phyloP scores from a whole-genome alignment of 1,140 invertebrate genomes.

The Sipha flava region DNA sequence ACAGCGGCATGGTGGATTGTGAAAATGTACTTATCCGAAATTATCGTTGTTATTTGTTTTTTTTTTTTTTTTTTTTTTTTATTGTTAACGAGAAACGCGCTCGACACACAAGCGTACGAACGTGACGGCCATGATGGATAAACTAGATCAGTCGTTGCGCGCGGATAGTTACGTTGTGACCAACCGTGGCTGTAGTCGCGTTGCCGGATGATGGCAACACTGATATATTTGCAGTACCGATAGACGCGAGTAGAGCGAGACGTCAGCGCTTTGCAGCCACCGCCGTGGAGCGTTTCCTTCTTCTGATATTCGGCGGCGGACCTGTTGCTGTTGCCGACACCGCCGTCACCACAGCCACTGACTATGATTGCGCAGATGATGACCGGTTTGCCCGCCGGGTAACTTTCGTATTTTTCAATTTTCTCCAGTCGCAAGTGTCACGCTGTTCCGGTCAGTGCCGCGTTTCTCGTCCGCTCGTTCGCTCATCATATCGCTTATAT shows the following conservation, averaged over 20 bases:
- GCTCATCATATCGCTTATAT: neutral
- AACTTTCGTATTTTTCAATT: constrained; percentile 31
- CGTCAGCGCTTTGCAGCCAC: too few species aligned
- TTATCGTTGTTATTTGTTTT: neutral
- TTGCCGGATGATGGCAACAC: neutral
- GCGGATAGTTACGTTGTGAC: neutral
- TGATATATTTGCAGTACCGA: neutral
- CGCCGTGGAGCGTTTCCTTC: neutral
- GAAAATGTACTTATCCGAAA: too few species aligned
- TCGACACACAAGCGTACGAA: constrained; percentile 6
- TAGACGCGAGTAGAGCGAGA: neutral
- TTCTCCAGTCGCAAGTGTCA: constrained; percentile 9
- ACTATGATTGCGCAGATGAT: neutral
- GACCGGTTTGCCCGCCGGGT: constrained; percentile 2
- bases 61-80: neutral
- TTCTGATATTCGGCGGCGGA: neutral
- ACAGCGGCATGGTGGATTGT: neutral
- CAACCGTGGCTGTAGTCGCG: neutral
- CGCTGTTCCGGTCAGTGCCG: neutral
- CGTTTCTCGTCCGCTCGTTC: neutral
- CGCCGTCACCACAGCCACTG: neutral
- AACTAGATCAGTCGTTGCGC: constrained; percentile 23
- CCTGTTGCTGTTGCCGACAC: neutral
- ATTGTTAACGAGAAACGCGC: constrained; percentile 3
- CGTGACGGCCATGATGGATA: constrained; percentile 29